phyloP scores from a whole-genome alignment of 2,797 vertebrate species.

The Lacerta viridis region DNA sequence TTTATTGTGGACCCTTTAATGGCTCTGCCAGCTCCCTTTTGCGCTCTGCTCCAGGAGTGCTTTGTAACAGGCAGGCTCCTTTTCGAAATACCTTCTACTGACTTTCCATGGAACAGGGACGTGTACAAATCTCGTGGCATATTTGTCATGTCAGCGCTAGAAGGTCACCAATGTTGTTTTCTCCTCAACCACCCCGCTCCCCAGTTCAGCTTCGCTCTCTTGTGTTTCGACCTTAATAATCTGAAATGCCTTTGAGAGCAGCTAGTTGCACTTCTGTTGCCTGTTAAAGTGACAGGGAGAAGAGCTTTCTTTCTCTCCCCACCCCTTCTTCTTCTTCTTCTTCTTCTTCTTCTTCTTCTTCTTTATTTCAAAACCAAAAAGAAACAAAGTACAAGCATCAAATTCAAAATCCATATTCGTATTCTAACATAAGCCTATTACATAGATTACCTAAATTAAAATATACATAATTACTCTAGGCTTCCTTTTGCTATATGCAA shows the following conservation, averaged over 20 bases:
- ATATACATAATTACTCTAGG: too few relatives aligned
- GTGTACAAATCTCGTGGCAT: slow-evolving; percentile 53
- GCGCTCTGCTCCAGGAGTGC: neutral
- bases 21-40: neutral
- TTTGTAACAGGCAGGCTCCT: neutral
- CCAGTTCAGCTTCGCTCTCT: slow-evolving; percentile 31
- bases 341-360: too few relatives aligned
- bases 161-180: slow-evolving; percentile 71
- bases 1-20: neutral
- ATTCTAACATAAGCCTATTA: too few relatives aligned
- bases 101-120: slow-evolving; percentile 20
- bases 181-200: slow-evolving; percentile 40
- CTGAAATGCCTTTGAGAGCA: slow-evolving; percentile 38
- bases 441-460: too few relatives aligned
- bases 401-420: too few relatives aligned
- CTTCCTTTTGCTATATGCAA: too few relatives aligned
- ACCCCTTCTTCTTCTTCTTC: too few relatives aligned
- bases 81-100: slow-evolving; percentile 21
- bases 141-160: slow-evolving; percentile 70
- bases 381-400: too few relatives aligned
- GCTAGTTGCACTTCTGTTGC: slow-evolving; percentile 6
- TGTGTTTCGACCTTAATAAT: slow-evolving; percentile 57
- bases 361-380: too few relatives aligned
- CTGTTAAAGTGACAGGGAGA: neutral
- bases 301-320: neutral